phyloP scores from a whole-genome alignment of 2,113 vertebrate genomes.

The Uria aalge region DNA sequence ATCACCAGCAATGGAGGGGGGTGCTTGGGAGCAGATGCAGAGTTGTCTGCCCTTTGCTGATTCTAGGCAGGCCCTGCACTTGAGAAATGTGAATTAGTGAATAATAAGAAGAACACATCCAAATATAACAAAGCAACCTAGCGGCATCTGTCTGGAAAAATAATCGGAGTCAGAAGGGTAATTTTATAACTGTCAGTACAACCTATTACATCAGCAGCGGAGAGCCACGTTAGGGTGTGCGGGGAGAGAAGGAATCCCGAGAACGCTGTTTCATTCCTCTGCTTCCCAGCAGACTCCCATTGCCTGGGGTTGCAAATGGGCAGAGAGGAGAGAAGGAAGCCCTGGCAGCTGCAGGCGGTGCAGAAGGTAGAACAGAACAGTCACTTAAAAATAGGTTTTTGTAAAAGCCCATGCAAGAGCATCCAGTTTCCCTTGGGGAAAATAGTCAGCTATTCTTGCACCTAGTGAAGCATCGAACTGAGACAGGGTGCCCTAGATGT shows the following conservation, averaged over 20 bases:
- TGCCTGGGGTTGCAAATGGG: not conserved
- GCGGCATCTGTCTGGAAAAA: not conserved
- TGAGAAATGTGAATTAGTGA: not conserved
- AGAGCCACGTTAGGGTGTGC: not conserved
- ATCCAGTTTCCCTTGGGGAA: not conserved
- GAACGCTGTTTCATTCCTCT: not conserved
- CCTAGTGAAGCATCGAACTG: not conserved
- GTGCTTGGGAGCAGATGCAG: not conserved
- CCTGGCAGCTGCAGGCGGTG: not conserved
- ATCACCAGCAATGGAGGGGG: not conserved
- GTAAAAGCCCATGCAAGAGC: not conserved
- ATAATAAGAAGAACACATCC: not conserved
- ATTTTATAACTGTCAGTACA: not conserved
- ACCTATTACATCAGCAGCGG: not conserved
- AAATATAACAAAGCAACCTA: not conserved
- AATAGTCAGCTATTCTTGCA: not conserved
- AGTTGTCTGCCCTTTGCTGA: not conserved
- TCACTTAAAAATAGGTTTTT: not conserved
- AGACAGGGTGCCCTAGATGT: not conserved
- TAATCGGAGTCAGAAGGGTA: not conserved
- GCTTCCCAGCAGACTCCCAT: not conserved
- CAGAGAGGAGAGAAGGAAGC: not conserved
- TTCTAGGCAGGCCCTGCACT: not conserved
- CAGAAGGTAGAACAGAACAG: not conserved
- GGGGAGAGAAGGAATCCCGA: not conserved